These are phyloP conservation scores for Phenganax stokvisi DNA, from an alignment of 92 coral and sea anemone species.

Conservation along the genomic window DNA sequence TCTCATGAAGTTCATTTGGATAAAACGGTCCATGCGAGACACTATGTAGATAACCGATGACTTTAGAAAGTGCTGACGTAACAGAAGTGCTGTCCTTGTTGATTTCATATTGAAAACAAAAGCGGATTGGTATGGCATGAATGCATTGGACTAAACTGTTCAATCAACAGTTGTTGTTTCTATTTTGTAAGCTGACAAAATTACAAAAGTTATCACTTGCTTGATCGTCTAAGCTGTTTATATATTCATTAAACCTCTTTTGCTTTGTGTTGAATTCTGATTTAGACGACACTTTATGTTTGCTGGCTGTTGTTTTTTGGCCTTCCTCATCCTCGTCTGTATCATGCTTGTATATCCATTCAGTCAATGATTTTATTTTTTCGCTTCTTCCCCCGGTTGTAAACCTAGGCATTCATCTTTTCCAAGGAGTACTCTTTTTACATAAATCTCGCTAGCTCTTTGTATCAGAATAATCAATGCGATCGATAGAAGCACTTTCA, in stretches of 20 bases:
- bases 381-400: neutral
- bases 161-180: neutral
- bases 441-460: neutral
- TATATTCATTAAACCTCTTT: neutral
- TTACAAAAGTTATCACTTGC: neutral
- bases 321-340: neutral
- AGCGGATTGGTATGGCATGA: neutral
- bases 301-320: neutral
- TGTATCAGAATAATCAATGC: neutral
- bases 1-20: neutral
- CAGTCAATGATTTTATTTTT: neutral
- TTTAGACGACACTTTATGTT: neutral
- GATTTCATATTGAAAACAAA: neutral
- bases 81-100: neutral
- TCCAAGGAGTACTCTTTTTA: neutral
- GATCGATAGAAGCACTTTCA: neutral
- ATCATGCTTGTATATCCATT: slow-evolving; percentile 1
- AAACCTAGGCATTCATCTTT: neutral
- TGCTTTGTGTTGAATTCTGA: neutral
- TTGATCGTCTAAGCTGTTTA: neutral
- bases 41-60: neutral
- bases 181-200: neutral
- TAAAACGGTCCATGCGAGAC: neutral
- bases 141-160: slow-evolving; percentile 2
- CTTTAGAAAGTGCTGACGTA: neutral